These are phyloP conservation scores for Guaruba guarouba DNA, from an alignment of 2,113 vertebrate genomes.

Conservation along the genomic window DNA sequence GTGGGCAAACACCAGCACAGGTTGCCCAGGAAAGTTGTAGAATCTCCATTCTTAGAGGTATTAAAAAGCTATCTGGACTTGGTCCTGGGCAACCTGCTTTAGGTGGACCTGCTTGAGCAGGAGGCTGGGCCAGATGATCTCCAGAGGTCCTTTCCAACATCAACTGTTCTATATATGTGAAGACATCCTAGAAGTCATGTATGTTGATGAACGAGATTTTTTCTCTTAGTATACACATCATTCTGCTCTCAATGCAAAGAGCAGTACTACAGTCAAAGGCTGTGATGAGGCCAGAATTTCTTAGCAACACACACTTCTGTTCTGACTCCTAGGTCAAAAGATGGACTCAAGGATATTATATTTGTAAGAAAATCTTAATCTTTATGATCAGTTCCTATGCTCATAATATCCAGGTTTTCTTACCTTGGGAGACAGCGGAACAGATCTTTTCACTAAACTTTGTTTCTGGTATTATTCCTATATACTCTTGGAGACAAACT, in stretches of 20 bases:
- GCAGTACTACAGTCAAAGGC: not conserved
- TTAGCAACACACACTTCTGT: not conserved
- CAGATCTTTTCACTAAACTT: not conserved
- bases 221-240: not conserved
- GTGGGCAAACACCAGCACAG: not conserved
- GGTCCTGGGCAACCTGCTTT: not conserved
- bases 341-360: not conserved
- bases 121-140: not conserved
- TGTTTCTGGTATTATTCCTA: not conserved
- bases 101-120: not conserved
- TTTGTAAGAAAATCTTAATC: not conserved
- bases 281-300: not conserved
- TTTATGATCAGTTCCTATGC: not conserved
- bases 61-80: not conserved
- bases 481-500: not conserved
- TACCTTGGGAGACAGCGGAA: not conserved
- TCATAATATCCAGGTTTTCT: not conserved
- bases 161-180: not conserved
- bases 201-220: not conserved
- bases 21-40: not conserved
- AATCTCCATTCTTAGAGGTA: not conserved
- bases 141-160: not conserved
- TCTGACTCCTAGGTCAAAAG: not conserved
- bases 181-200: not conserved
- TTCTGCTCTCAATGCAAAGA: not conserved